Base-by-base conservation (phyloP, 2,888 invertebrate species). In the Coelopa pilipes region DNA sequence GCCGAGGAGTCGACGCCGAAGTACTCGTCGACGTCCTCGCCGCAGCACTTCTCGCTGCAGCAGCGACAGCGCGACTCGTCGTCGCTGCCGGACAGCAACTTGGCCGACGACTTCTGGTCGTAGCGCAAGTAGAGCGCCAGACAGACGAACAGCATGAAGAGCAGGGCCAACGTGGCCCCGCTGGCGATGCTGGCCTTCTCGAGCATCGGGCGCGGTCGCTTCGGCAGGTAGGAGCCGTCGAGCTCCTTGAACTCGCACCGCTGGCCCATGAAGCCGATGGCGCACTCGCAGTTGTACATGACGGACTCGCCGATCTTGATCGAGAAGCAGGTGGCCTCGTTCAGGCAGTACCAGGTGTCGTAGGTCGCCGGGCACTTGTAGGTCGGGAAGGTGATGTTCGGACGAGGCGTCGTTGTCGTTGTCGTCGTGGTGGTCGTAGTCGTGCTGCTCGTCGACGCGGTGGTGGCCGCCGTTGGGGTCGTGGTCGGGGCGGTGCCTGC, bases 231-330 rank as follows among this genome's bases (percentile, higher is more conserved):
- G 88, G 96, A 95, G 88, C 96, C 95, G 90, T 97, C 97, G 89
- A 96, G 91, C 90, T 97, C 96, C 91, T 97, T 97, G 90, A 95
- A 97, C 91, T 97, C 97, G 91, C 97, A 97, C 86, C 97, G 92
- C 89, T 95, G 96, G 80, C 97, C 97, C 91, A 96, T 95, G 89
- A 93, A 97, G 81, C 97, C 97, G 87, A 93, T 93, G 84, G 95
- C 93, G 89, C 97, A 97, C 93, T 96, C 95, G 92, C 97, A 97
- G 90, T 96, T 97, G 90, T 96, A 97, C 84, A 97, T 93, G 80
- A 96, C 93, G 86, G 94, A 93, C 88, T 96, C 95, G 86, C 94
- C 96, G 87, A 97, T 96, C 90, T 96, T 95, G 83, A 97, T 95
- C 79, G 96, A 95, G 90, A 97, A 97, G 90, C 97, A 97, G 85